Evolutionary conservation across 2,888 invertebrate genomes (phyloP).

Genomic region (Salticus scenicus): DNA sequence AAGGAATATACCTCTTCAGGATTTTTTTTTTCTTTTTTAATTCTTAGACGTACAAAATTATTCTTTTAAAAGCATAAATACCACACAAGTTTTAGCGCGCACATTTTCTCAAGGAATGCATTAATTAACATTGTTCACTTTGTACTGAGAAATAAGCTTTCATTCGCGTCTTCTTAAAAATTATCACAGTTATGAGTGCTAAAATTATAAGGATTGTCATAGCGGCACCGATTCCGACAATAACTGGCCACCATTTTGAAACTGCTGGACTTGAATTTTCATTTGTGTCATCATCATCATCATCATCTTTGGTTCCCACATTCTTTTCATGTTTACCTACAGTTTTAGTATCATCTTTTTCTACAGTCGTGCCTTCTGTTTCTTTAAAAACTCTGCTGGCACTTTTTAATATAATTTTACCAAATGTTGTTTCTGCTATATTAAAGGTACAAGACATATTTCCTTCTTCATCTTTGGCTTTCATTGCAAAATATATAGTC

Average conservation of each 20-base stretch:
- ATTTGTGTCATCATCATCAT: neutral
- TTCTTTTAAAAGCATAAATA: too few species aligned
- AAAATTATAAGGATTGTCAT: slow-evolving; percentile 31
- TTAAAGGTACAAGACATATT: slow-evolving; percentile 33
- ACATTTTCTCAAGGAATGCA: slow-evolving; percentile 23
- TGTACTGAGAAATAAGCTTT: slow-evolving; percentile 54
- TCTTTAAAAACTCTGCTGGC: neutral
- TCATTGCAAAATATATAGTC: slow-evolving; percentile 47
- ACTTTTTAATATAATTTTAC: neutral
- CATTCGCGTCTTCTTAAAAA: slow-evolving; percentile 38
- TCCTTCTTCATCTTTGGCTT: slow-evolving; percentile 38
- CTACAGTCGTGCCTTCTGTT: neutral
- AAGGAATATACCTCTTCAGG: too few species aligned
- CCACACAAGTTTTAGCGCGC: too few species aligned
- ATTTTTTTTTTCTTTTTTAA: too few species aligned
- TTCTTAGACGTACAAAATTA: too few species aligned
- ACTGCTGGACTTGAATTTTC: slow-evolving; percentile 5
- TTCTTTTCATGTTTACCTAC: neutral
- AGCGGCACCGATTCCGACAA: slow-evolving; percentile 34
- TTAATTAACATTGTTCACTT: slow-evolving; percentile 50
- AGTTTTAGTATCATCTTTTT: neutral
- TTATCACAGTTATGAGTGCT: slow-evolving; percentile 30
- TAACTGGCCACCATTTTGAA: slow-evolving; percentile 57
- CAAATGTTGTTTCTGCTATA: slow-evolving; percentile 44
- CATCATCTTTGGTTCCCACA: neutral